Conservation (phyloP, 2,113 vertebrate species). For the Melanotaenia duboulayi region DNA sequence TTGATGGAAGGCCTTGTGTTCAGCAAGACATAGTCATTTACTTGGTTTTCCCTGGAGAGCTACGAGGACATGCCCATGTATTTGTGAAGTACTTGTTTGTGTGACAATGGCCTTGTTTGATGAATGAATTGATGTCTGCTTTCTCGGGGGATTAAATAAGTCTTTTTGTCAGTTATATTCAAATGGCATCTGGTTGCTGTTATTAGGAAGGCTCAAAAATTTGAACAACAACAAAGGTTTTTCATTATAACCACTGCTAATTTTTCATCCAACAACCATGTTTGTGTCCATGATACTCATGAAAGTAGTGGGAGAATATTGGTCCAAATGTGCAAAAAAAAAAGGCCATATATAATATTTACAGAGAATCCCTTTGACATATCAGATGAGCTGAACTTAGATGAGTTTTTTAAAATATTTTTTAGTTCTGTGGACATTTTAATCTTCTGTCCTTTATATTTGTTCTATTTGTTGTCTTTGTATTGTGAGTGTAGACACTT, state of each 20-base stretch:
- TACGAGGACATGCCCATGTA: constrained; percentile 13
- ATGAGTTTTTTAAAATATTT: no score
- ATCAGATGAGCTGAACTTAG: no score
- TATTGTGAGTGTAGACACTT: not conserved
- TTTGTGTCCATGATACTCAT: constrained; percentile 1
- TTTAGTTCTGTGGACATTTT: not conserved
- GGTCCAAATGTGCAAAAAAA: not conserved
- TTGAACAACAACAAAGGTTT: no score
- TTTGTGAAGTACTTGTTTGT: constrained; percentile 21
- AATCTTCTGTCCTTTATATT: not conserved
- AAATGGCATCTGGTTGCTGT: not conserved
- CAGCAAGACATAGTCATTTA: constrained; percentile 45
- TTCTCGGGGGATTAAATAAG: constrained; percentile 3
- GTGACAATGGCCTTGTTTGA: constrained; percentile 28
- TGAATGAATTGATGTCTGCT: constrained; percentile 42
- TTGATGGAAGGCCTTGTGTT: constrained; percentile 56
- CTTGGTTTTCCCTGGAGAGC: constrained; percentile 35
- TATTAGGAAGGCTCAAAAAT: no score
- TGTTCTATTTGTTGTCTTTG: no score
- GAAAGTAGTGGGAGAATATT: not conserved
- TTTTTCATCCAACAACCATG: not conserved
- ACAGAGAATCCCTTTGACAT: not conserved
- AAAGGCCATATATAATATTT: not conserved
- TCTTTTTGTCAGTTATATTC: constrained; percentile 14
- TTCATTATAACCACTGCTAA: not conserved